A percentile compares a stretch with the other conserved stretches of the same genome.
phyloP scores from a whole-genome alignment of 1,140 invertebrate species.

The Wiebesia pumilae region DNA sequence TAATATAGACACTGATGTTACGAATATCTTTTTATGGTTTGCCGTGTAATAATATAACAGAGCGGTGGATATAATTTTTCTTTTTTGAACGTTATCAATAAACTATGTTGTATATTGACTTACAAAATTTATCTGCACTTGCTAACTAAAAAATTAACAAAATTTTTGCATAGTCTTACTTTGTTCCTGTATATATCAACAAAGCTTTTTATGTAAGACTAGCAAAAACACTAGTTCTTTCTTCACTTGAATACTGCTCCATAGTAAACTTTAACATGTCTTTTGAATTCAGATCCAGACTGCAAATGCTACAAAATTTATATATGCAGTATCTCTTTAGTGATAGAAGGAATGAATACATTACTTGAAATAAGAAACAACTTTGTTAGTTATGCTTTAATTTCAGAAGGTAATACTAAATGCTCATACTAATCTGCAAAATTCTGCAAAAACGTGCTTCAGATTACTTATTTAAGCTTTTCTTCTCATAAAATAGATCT shows the following conservation, averaged over 20 bases:
- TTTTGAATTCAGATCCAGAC: not conserved
- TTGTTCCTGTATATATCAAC: not conserved
- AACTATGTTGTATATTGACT: not conserved
- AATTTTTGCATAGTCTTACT: not conserved
- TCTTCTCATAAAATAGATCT: too few relatives aligned
- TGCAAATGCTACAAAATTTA: not conserved
- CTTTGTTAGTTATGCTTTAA: not conserved
- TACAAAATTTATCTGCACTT: not conserved
- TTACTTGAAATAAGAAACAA: not conserved
- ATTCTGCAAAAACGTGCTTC: not conserved
- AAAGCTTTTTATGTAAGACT: not conserved
- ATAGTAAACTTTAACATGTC: too few relatives aligned
- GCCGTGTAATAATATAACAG: too few relatives aligned
- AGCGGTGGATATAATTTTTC: too few relatives aligned
- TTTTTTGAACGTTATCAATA: too few relatives aligned
- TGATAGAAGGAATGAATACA: not conserved
- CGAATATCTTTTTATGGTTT: not conserved
- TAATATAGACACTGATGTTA: not conserved
- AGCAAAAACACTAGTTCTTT: too few relatives aligned
- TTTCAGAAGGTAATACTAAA: not conserved
- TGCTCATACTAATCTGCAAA: not conserved
- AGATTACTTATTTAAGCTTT: not conserved
- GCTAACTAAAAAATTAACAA: not conserved
- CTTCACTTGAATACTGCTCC: too few relatives aligned
- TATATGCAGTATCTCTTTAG: not conserved